A percentile compares a stretch with the other conserved stretches of the same genome.
These are phyloP conservation scores for Argya squamiceps DNA, from an alignment of 2,797 vertebrate genomes.

Conservation along the genomic window DNA sequence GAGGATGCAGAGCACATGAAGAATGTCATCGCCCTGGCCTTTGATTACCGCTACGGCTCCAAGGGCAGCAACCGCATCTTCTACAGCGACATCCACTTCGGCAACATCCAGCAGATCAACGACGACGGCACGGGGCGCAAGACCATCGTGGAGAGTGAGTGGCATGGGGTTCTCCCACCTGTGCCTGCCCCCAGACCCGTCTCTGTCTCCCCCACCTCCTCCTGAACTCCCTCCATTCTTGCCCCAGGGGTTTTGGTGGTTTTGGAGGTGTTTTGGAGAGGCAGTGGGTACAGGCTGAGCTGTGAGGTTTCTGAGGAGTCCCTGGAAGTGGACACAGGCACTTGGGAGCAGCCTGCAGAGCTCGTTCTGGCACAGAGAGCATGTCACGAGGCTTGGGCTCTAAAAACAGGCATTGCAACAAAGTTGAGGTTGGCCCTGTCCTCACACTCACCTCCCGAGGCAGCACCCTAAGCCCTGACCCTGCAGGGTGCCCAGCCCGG, in stretches of 20 bases:
- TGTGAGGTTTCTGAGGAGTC: not conserved
- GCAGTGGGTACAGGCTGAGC: not conserved
- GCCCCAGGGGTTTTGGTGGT: not conserved
- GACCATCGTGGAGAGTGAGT: conserved; percentile 95
- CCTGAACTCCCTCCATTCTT: not conserved
- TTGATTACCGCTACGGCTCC: conserved; percentile 88
- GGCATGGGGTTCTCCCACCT: accelerated
- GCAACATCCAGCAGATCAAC: conserved; percentile 97
- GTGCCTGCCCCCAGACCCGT: not conserved
- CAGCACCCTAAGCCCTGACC: not conserved
- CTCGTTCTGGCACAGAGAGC: not conserved
- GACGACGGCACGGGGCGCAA: conserved; percentile 88
- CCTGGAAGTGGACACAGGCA: not conserved
- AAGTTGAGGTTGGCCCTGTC: not conserved
- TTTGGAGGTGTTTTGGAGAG: not conserved
- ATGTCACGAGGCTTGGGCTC: not conserved
- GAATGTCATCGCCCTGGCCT: conserved; percentile 94
- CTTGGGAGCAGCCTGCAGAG: not conserved
- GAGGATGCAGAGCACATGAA: conserved; percentile 98
- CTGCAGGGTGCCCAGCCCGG: not conserved
- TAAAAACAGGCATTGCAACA: not conserved
- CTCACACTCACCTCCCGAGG: not conserved
- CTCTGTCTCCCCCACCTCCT: not conserved
- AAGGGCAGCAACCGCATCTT: conserved; percentile 92
- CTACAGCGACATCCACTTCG: conserved; percentile 98